Base-by-base conservation (phyloP, 92 coral and sea anemone genomes). In the Zoanthus sociatus region DNA sequence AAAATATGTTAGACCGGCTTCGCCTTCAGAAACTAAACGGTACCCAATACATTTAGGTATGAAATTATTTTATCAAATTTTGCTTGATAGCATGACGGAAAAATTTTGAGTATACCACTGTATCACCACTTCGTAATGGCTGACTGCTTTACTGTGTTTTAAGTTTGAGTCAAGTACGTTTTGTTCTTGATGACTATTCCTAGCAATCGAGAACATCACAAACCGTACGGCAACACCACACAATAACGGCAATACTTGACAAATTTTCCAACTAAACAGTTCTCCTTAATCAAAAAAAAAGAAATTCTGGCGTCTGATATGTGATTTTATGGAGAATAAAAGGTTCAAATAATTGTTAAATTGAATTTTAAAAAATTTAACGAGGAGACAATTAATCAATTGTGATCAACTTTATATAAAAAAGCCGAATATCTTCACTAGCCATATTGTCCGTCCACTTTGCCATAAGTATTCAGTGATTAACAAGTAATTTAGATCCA, bases 351-450 rank as follows among this genome's bases (percentile, higher is more conserved):
- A 51, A 54, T 30, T n/a, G 18, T 15, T 14, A 11, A 5, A 47
- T 64, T 56, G 56, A 73, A 74, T 7, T 16, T 48, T 42, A 37
- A 37, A n/a, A 86, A 21, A 54, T 47, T 20, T 18, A 72, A 71
- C 3, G 47, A 51, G 21, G 51, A 26, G 45, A 37, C 77, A 70
- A 42, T 73, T 64, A 30, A 86, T 77, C 71, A 68, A 66, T 14
- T n/a, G 9, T 30, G 3, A 55, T 14, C 26, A 2, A 14, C n/a
- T 42, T 64, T 63, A 30, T 12, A 10, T 45, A 79, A 73, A 63
- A 17, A 21, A 48, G 21, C 18, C 44, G 17, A 9, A 51, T 78
- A 20, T 6, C 33, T 16, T 15, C 17, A 9, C 67, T 31, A 78
- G 31, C 4, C 48, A 77, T 26, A 26, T 31, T 55, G 26, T 14